Evolutionary conservation across 1,140 invertebrate species (phyloP).

Genomic region (Tyrophagus putrescentiae): DNA sequence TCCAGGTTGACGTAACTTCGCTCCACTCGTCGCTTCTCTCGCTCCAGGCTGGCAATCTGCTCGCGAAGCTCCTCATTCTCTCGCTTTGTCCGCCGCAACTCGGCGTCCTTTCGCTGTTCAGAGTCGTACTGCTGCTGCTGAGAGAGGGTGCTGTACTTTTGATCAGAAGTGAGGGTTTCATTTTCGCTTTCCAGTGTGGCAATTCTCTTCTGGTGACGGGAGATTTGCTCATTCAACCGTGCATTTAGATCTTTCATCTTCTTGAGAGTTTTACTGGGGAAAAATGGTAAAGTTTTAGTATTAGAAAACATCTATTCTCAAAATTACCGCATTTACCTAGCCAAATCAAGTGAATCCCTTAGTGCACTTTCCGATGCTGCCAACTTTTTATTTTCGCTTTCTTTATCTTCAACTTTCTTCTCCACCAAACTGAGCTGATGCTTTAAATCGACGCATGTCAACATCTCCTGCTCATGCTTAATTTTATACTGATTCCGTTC

Average conservation of each 20-base stretch:
- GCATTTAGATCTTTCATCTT: slow-evolving; percentile 8
- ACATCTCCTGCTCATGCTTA: too few relatives aligned
- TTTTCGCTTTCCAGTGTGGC: background rate
- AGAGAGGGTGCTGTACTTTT: too few relatives aligned
- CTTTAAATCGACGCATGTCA: too few relatives aligned
- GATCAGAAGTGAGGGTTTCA: slow-evolving; percentile 2
- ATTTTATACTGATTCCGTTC: too few relatives aligned
- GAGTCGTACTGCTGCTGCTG: too few relatives aligned
- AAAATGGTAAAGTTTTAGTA: background rate
- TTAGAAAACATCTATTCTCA: too few relatives aligned
- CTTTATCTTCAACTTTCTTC: too few relatives aligned
- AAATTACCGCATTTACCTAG: too few relatives aligned
- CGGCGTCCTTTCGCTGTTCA: background rate
- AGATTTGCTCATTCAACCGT: background rate
- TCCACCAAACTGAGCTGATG: too few relatives aligned
- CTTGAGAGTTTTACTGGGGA: background rate
- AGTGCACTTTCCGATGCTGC: too few relatives aligned
- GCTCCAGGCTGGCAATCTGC: background rate
- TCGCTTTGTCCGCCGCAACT: background rate
- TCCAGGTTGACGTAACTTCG: slow-evolving; percentile 1
- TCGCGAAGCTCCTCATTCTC: background rate
- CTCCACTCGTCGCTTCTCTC: background rate
- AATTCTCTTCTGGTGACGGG: background rate
- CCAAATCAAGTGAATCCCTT: too few relatives aligned
- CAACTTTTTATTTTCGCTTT: too few relatives aligned